These are phyloP conservation scores for Conus canariensis DNA, from an alignment of 2,888 invertebrate genomes.

Conservation along the genomic window DNA sequence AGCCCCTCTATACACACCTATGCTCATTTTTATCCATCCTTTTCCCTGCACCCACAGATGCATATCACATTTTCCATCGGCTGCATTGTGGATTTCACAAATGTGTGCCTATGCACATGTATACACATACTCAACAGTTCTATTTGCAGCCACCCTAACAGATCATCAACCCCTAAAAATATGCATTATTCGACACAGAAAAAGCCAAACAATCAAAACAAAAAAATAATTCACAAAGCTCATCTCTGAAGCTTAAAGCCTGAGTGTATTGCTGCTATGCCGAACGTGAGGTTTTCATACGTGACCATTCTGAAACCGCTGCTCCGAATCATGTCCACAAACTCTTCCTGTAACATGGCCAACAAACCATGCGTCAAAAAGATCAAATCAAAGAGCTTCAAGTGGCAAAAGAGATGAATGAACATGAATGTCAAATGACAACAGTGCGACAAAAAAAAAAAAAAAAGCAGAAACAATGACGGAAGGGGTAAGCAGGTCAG, in stretches of 20 bases:
- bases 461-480: too few species aligned
- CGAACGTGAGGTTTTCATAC: conserved; percentile 94
- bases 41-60: too few species aligned
- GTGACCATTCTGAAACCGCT: conserved; percentile 93
- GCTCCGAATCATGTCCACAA: conserved; percentile 91
- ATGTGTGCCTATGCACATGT: too few species aligned
- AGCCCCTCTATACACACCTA: too few species aligned
- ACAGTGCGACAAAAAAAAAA: too few species aligned
- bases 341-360: conserved; percentile 84
- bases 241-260: conserved; percentile 86
- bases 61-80: background rate
- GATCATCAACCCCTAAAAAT: background rate
- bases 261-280: conserved; percentile 96
- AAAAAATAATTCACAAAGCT: background rate
- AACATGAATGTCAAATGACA: too few species aligned
- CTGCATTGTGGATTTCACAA: too few species aligned
- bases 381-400: background rate
- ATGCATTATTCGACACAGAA: background rate
- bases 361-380: background rate
- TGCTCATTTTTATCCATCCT: too few species aligned
- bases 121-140: too few species aligned
- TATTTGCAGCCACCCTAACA: background rate
- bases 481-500: too few species aligned
- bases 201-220: background rate
- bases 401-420: too few species aligned